Conservation (phyloP, 2,113 vertebrate genomes). For the Pollachius pollachius region DNA sequence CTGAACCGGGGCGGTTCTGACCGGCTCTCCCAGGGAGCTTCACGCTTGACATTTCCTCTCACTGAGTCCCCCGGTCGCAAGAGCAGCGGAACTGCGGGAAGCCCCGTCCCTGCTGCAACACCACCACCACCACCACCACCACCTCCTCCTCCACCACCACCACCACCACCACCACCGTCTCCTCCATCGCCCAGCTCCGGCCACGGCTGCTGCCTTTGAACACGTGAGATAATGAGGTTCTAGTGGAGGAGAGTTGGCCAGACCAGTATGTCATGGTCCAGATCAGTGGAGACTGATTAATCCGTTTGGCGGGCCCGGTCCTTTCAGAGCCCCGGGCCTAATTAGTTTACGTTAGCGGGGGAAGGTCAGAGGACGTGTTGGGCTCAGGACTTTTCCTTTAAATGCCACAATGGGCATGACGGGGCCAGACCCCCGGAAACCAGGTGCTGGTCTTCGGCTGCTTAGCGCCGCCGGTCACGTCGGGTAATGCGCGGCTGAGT, state of each 20-base stretch:
- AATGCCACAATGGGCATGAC: slow-evolving; percentile 88
- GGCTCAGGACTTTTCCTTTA: slow-evolving; percentile 83
- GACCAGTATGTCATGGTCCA: slow-evolving; percentile 66
- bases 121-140: slow-evolving; percentile 51
- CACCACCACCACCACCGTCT: slow-evolving; percentile 51
- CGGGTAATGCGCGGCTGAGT: slow-evolving; percentile 68
- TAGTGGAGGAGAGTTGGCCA: slow-evolving; percentile 57
- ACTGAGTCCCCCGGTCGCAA: slow-evolving; percentile 57
- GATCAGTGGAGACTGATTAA: slow-evolving; percentile 75
- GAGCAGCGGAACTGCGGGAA: slow-evolving; percentile 60
- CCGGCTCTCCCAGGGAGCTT: slow-evolving; percentile 60
- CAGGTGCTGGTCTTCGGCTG: slow-evolving; percentile 87
- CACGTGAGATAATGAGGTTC: slow-evolving; percentile 79
- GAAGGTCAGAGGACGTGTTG: slow-evolving; percentile 86
- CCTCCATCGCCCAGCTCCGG: slow-evolving; percentile 44
- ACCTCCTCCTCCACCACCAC: slow-evolving; percentile 49
- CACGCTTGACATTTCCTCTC: slow-evolving; percentile 69
- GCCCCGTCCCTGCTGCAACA: slow-evolving; percentile 56
- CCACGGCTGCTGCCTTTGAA: slow-evolving; percentile 55
- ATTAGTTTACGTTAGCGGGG: slow-evolving; percentile 98
- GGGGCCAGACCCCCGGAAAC: slow-evolving; percentile 85
- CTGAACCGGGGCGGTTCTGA: slow-evolving; percentile 63
- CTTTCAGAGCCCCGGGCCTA: slow-evolving; percentile 74
- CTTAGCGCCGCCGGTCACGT: slow-evolving; percentile 80
- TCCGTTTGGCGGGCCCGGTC: slow-evolving; percentile 74